phyloP scores from a whole-genome alignment of 2,888 invertebrate genomes.

The Trachelus iudaicus region DNA sequence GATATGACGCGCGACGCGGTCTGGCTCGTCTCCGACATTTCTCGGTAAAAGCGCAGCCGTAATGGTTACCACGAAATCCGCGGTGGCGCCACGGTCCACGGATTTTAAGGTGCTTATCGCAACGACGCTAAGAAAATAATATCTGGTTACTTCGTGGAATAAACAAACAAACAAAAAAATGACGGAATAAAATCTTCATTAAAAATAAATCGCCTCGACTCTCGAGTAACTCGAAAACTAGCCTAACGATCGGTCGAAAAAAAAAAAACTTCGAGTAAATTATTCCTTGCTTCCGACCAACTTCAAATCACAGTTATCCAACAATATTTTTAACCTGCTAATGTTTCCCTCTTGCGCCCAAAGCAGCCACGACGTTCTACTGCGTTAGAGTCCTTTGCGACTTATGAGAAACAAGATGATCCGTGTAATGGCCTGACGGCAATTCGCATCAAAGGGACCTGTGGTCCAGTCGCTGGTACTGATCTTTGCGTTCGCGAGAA shows the following conservation, averaged over 20 bases:
- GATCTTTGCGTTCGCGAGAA: neutral
- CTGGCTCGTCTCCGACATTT: neutral
- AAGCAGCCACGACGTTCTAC: too few relatives aligned
- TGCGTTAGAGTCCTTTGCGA: neutral
- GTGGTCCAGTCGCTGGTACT: neutral
- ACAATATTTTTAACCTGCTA: neutral
- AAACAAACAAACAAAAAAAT: neutral
- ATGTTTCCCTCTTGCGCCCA: neutral
- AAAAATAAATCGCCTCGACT: neutral
- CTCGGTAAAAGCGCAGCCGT: neutral
- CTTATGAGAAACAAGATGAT: neutral
- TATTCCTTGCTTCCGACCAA: neutral
- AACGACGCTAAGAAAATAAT: neutral
- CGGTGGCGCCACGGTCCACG: neutral
- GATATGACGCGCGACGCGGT: neutral
- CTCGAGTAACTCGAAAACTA: neutral
- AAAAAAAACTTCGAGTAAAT: neutral
- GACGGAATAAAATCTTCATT: neutral
- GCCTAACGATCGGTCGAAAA: neutral
- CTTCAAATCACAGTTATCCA: too few relatives aligned
- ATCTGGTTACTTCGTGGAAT: neutral
- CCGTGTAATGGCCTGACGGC: neutral
- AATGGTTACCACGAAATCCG: neutral
- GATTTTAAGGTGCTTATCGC: neutral
- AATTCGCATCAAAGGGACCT: neutral